Evolutionary conservation across 2,797 vertebrate genomes (phyloP).

Genomic region (Dendrocincla tyrannina): DNA sequence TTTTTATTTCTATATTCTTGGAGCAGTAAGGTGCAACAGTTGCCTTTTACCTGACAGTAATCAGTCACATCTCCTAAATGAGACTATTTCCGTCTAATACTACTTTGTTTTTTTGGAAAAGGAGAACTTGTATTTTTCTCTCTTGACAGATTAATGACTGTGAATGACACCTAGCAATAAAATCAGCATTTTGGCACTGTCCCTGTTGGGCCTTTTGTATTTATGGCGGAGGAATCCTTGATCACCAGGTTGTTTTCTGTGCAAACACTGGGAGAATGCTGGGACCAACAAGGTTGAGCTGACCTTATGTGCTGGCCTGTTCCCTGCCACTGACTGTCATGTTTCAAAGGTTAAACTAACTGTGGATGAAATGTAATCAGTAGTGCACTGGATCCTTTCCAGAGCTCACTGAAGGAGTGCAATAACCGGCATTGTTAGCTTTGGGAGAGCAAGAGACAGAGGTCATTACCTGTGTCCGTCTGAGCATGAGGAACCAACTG

Average conservation of each 20-base stretch:
- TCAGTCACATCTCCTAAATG: neutral
- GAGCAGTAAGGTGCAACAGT: neutral
- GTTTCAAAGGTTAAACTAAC: constrained; percentile 81
- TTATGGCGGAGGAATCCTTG: constrained; percentile 42
- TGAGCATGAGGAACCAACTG: constrained; percentile 45
- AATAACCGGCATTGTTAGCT: constrained; percentile 56
- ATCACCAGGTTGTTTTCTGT: constrained; percentile 46
- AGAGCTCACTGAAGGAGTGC: constrained; percentile 57
- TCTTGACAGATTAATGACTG: neutral
- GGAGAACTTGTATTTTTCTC: neutral
- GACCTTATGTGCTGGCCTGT: constrained; percentile 69
- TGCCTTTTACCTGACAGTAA: neutral
- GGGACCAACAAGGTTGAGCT: constrained; percentile 60
- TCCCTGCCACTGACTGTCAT: constrained; percentile 63
- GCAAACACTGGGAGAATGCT: constrained; percentile 58
- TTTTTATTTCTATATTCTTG: neutral
- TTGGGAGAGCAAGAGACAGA: constrained; percentile 53
- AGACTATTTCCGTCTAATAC: neutral
- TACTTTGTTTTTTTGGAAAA: neutral
- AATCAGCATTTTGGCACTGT: neutral
- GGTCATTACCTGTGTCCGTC: constrained; percentile 62
- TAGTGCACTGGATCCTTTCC: constrained; percentile 66
- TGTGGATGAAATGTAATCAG: constrained; percentile 70
- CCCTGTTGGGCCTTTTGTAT: neutral
- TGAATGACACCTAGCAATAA: neutral